Evolutionary conservation across 2,113 vertebrate species (phyloP).

Genomic region (Agapornis roseicollis): DNA sequence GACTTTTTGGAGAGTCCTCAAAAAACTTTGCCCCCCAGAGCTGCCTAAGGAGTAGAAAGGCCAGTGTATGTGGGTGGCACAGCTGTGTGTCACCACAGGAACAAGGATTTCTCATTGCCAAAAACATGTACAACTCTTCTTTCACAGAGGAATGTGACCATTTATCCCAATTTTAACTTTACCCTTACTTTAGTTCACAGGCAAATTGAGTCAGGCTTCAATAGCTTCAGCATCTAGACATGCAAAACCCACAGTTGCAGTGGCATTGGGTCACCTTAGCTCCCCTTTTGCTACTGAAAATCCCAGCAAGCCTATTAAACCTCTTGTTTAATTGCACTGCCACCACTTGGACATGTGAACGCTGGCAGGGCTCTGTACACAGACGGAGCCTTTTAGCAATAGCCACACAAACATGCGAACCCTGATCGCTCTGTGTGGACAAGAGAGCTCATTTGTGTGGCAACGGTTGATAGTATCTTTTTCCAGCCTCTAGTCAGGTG

Average conservation of each 20-base stretch:
- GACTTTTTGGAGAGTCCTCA: not conserved
- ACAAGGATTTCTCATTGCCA: not conserved
- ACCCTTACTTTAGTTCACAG: not conserved
- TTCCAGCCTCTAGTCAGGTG: not conserved
- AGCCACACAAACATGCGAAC: not conserved
- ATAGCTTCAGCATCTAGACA: not conserved
- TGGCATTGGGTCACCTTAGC: not conserved
- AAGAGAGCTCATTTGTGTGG: not conserved
- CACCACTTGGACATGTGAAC: accelerated
- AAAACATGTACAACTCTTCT: not conserved
- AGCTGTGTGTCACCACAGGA: not conserved
- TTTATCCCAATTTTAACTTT: not conserved
- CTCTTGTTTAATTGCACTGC: not conserved
- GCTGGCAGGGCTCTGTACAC: not conserved
- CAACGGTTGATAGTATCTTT: not conserved
- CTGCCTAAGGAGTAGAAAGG: accelerated
- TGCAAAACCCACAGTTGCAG: not conserved
- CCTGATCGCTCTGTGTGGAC: not conserved
- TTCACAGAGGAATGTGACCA: not conserved
- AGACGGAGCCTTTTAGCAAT: not conserved
- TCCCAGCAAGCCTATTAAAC: not conserved
- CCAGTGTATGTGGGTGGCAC: accelerated
- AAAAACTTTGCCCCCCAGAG: not conserved
- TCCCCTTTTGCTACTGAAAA: not conserved
- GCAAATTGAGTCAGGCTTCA: not conserved